phyloP scores from a whole-genome alignment of 64 coral and sea anemone genomes.

The Porites australiensis region DNA sequence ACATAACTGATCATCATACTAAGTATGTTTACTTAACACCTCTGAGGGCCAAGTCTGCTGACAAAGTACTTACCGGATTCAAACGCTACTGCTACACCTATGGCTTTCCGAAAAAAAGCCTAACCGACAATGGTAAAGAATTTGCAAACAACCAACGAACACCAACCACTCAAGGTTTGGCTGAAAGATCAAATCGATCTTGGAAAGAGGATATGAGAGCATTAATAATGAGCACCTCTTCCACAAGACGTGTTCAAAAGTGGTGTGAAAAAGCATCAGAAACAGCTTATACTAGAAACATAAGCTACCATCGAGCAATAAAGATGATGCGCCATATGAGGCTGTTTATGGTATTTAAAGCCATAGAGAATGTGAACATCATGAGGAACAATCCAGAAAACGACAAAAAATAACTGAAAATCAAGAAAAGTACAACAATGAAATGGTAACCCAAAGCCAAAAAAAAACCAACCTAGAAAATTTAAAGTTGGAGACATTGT shows the following conservation, averaged over 20 bases:
- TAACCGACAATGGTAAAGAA: too few species aligned
- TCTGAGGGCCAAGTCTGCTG: too few species aligned
- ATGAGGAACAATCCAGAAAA: neutral
- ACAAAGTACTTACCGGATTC: too few species aligned
- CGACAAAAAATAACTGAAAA: neutral
- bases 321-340: neutral
- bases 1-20: too few species aligned
- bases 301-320: neutral
- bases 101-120: too few species aligned
- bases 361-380: neutral
- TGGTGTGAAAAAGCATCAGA: neutral
- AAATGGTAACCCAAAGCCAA: neutral
- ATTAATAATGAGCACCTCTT: neutral
- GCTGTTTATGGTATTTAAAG: neutral
- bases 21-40: too few species aligned
- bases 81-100: too few species aligned
- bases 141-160: too few species aligned
- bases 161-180: neutral
- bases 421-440: neutral
- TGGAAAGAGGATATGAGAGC: neutral
- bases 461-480: conserved; percentile 23
- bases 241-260: neutral
- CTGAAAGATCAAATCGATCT: too few species aligned
- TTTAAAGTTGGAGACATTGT: conserved; percentile 27
- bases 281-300: conserved; percentile 9